A percentile compares a stretch with the other conserved stretches of the same genome.
Conservation (phyloP, 2,113 vertebrate genomes). For the Siniperca knerii region DNA sequence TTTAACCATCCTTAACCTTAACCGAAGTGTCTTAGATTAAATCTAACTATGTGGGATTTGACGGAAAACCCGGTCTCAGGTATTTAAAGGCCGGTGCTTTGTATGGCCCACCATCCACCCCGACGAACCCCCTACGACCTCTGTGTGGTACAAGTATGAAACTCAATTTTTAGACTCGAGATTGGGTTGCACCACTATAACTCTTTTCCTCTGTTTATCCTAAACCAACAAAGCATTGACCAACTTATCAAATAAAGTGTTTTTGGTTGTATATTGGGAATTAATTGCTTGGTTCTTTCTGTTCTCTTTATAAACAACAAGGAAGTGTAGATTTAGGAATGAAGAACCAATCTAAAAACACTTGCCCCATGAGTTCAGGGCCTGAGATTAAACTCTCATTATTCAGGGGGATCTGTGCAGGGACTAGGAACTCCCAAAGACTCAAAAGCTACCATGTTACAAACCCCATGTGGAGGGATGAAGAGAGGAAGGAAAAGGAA, state of each 20-base stretch:
- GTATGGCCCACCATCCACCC: background rate
- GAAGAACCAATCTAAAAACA: background rate
- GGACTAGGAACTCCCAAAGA: background rate
- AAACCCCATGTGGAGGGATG: conserved; percentile 19
- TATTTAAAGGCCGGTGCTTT: background rate
- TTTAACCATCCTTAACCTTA: background rate
- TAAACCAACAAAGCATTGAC: background rate
- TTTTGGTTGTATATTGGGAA: background rate
- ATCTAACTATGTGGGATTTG: background rate
- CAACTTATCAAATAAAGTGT: background rate
- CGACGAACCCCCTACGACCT: background rate
- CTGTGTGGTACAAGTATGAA: background rate
- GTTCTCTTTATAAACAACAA: background rate
- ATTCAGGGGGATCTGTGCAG: background rate
- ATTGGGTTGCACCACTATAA: background rate
- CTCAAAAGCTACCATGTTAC: conserved; percentile 14
- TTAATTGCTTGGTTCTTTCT: background rate
- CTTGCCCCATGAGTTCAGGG: background rate
- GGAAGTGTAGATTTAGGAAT: background rate
- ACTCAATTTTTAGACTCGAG: no score
- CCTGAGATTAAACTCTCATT: conserved; percentile 30
- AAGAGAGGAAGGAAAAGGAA: background rate
- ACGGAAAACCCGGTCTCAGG: background rate
- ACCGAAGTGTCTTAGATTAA: background rate
- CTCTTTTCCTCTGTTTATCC: background rate